Base-by-base conservation (phyloP, 2,888 invertebrate genomes). In the Hypomecis atomaria region DNA sequence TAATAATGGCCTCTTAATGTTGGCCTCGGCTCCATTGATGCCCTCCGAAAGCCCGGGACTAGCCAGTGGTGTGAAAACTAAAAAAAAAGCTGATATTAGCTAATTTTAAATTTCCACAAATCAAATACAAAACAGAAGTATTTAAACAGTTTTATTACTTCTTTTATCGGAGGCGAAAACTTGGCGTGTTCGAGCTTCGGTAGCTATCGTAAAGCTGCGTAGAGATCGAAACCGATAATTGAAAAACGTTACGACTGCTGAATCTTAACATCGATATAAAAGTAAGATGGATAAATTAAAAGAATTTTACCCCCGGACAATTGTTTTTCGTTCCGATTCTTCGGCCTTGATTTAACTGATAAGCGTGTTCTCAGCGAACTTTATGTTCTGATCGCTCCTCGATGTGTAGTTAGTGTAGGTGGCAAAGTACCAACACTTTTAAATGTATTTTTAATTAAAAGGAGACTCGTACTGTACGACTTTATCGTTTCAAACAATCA, bases 231-330 rank as follows among this genome's bases (percentile, higher is more conserved):
- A 75, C 86, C 77, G 90, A 90, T 90, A 90, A 90, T 88, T 88
- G 86, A 88, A 88, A 86, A 89, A 87, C 84, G 83, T 86, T 86
- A 84, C 88, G 87, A 88, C 85, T 82, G 82, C 81, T 86, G 89
- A 88, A 88, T 89, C 87, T 87, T 88, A 91, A 90, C 90, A 89
- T 86, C 87, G 89, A 88, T 90, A 90, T 89, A 88, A 90, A 90
- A 88, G 86, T 84, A 84, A 84, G 83, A 86, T 82, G 87, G 88
- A 88, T 90, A 90, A 90, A 90, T 91, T 90, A 91, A 91, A 90
- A 86, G 89, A 88, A 87, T 86, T 77, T 85, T 79, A 81, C 76
- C 80, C 78, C 73, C 67, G 76, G 76, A 71, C 82, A 82, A 87
- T 89, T 89, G 87, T 89, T 88, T 88, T 85, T 85, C 84, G 84